These are phyloP conservation scores for Enteromius trimaculatus DNA, from an alignment of 2,797 vertebrate genomes.

Conservation along the genomic window DNA sequence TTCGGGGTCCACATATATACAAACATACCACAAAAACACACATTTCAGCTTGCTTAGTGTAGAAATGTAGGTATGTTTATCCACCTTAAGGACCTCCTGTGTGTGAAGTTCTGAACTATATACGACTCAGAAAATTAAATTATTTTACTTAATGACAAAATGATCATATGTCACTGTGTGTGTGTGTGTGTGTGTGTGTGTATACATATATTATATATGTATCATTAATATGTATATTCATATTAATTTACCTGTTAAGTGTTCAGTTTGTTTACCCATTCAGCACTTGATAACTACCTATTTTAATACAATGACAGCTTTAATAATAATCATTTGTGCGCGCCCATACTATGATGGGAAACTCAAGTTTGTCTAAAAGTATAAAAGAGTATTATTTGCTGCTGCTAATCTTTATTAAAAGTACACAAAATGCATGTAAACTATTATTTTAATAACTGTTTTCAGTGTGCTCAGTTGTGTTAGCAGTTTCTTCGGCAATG, in stretches of 20 bases:
- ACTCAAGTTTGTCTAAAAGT: background rate
- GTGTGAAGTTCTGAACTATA: background rate
- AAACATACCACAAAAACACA: conserved; percentile 8
- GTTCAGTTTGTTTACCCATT: no score
- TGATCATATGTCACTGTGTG: background rate
- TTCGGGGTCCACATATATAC: conserved; percentile 22
- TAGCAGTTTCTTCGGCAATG: background rate
- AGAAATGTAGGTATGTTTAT: conserved; percentile 1
- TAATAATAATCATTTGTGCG: no score
- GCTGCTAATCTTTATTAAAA: background rate
- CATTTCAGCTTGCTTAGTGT: conserved; percentile 4
- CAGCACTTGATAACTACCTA: no score
- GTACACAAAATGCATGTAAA: background rate
- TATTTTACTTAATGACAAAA: background rate
- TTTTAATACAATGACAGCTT: no score
- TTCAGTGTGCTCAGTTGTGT: background rate
- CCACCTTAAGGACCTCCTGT: background rate
- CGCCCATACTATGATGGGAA: no score
- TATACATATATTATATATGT: no score
- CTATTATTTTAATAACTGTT: no score
- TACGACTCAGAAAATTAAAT: background rate
- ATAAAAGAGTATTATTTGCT: background rate
- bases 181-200: no score
- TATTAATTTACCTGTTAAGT: no score
- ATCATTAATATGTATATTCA: no score